phyloP scores from a whole-genome alignment of 2,113 vertebrate species.

The Tringa solitaria region DNA sequence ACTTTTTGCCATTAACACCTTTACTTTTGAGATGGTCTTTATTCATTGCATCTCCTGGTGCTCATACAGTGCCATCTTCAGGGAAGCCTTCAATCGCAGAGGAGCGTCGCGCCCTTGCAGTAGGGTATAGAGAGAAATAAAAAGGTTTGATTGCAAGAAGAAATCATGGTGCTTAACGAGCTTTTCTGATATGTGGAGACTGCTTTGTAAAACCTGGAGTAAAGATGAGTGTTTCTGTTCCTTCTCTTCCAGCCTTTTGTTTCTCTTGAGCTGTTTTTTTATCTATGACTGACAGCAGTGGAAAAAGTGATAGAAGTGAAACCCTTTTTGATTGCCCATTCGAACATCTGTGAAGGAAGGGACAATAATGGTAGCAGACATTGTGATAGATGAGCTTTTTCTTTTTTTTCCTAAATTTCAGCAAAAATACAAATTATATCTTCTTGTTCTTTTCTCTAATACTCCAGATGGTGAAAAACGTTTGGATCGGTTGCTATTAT shows the following conservation, averaged over 20 bases:
- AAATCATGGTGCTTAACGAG: background rate
- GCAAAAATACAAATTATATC: background rate
- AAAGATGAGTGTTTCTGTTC: background rate
- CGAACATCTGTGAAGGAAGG: background rate
- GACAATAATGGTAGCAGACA: background rate
- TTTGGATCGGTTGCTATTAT: background rate
- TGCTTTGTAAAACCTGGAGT: background rate
- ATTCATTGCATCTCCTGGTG: background rate
- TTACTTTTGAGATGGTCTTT: background rate
- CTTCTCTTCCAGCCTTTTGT: background rate
- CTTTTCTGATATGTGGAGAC: background rate
- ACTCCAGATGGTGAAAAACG: background rate
- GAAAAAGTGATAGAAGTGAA: background rate
- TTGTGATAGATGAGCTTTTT: background rate
- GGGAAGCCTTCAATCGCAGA: background rate
- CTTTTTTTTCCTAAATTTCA: background rate
- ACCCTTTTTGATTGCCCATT: background rate
- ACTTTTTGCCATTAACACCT: background rate
- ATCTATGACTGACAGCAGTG: background rate
- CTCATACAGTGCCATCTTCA: fast-evolving
- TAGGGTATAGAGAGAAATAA: background rate
- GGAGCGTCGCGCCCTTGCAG: background rate
- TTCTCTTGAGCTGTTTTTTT: background rate
- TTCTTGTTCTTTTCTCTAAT: background rate
- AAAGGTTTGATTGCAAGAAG: background rate